Conservation (phyloP, 2,797 vertebrate species). For the Bufotes viridis region DNA sequence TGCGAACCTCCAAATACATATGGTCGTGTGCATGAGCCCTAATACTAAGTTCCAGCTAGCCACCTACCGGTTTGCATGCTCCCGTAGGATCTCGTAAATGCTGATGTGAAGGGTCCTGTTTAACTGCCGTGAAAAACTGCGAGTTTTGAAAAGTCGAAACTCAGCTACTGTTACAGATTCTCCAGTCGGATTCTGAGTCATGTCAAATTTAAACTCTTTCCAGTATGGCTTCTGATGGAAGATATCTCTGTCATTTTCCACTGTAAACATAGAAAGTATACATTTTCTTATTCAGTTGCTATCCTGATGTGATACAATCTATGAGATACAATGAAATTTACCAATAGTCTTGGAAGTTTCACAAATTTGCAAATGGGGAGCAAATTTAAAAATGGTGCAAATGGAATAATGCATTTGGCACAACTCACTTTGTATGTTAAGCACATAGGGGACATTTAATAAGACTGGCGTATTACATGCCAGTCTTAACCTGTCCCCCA, state of each 20-base stretch:
- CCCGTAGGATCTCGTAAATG: slow-evolving; percentile 85
- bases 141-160: slow-evolving; percentile 91
- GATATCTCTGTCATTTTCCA: slow-evolving; percentile 87
- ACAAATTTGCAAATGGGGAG: not conserved
- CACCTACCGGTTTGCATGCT: slow-evolving; percentile 81
- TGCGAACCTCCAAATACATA: too few relatives aligned
- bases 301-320: not conserved
- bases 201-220: slow-evolving; percentile 96
- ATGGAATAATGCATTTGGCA: too few relatives aligned
- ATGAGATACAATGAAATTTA: too few relatives aligned
- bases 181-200: slow-evolving; percentile 87
- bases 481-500: too few relatives aligned
- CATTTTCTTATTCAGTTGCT: not conserved
- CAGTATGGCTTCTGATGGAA: slow-evolving; percentile 88
- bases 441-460: too few relatives aligned
- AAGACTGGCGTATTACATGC: too few relatives aligned
- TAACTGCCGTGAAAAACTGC: slow-evolving; percentile 74
- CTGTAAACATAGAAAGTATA: slow-evolving; percentile 68
- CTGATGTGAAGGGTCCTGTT: slow-evolving; percentile 90
- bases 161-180: slow-evolving; percentile 90
- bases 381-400: too few relatives aligned
- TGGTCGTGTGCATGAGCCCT: too few relatives aligned
- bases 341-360: too few relatives aligned
- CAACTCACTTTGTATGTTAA: too few relatives aligned
- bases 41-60: too few relatives aligned